Evolutionary conservation across 1,140 invertebrate species (phyloP).

Genomic region (Ceratina japonica): DNA sequence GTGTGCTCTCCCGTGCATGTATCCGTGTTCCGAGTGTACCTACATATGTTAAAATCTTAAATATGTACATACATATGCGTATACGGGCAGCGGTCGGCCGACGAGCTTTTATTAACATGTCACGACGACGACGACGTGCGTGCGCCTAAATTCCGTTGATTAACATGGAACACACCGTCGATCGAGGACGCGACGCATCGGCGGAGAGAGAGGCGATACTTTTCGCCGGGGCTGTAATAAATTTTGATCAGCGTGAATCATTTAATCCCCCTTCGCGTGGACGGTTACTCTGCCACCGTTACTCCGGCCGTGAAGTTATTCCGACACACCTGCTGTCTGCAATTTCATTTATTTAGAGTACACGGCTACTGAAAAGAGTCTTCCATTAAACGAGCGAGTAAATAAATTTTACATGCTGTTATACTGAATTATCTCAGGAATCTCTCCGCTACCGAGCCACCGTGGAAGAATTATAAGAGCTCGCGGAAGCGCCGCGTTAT

Average conservation of each 20-base stretch:
- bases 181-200: no score
- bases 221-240: no score
- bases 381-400: slow-evolving; percentile 10
- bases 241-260: neutral
- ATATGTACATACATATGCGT: neutral
- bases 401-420: slow-evolving; percentile 11
- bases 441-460: neutral
- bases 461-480: neutral
- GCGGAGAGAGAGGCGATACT: no score
- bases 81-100: neutral
- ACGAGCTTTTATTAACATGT: no score
- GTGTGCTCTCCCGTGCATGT: slow-evolving; percentile 12
- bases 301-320: neutral
- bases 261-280: neutral
- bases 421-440: slow-evolving; percentile 5
- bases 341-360: slow-evolving; percentile 30
- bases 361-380: neutral
- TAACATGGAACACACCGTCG: no score
- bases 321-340: slow-evolving; percentile 18
- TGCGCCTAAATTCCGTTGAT: no score
- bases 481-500: no score
- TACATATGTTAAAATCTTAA: slow-evolving; percentile 30
- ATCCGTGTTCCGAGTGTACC: slow-evolving; percentile 18
- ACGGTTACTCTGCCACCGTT: slow-evolving; percentile 2
- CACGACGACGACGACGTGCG: no score